phyloP scores from a whole-genome alignment of 2,797 vertebrate species.

The Melanotaenia boesemani region DNA sequence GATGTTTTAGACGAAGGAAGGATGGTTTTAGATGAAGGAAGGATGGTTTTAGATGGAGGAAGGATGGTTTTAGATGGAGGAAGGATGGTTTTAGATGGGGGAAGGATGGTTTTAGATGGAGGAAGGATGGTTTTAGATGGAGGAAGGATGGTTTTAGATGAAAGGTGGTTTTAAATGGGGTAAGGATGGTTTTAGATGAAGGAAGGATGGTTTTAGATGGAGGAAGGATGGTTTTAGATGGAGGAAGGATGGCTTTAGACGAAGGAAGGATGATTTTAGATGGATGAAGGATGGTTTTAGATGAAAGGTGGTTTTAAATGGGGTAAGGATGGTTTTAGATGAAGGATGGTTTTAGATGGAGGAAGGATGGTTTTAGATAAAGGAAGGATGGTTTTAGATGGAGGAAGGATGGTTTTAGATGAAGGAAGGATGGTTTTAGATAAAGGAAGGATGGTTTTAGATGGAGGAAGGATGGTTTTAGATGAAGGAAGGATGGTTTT shows the following conservation, averaged over 20 bases:
- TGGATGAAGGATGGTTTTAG: no score
- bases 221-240: neutral
- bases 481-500: neutral
- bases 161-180: neutral
- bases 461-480: conserved; percentile 13
- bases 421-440: no score
- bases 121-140: conserved; percentile 24
- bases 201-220: no score
- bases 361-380: conserved; percentile 25
- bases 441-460: neutral
- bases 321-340: no score
- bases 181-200: no score
- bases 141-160: no score
- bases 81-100: neutral
- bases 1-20: neutral
- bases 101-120: neutral
- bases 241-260: conserved; percentile 19
- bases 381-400: neutral
- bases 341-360: neutral
- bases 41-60: neutral
- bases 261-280: neutral
- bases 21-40: no score
- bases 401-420: no score
- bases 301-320: no score
- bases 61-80: no score